Conservation (phyloP, 2,797 vertebrate genomes). For the Cirrhinus molitorella region DNA sequence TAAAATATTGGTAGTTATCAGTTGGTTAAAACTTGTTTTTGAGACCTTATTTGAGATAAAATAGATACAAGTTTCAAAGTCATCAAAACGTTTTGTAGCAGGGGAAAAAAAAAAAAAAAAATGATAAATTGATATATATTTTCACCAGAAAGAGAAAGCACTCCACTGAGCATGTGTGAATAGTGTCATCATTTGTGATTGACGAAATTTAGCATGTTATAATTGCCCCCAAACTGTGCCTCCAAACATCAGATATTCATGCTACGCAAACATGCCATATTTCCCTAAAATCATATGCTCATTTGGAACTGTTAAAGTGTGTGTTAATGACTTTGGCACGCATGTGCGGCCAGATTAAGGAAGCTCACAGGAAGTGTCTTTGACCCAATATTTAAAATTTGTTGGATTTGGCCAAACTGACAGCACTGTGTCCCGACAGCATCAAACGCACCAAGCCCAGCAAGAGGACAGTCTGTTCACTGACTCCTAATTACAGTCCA, state of each 20-base stretch:
- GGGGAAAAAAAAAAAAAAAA: no score
- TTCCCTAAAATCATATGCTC: conserved; percentile 39
- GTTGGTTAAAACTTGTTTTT: background rate
- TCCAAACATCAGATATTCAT: conserved; percentile 10
- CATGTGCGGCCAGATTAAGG: conserved; percentile 75
- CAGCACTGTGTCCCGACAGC: conserved; percentile 88
- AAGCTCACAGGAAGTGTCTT: conserved; percentile 86
- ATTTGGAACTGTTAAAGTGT: conserved; percentile 20
- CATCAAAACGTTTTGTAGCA: background rate
- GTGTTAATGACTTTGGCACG: conserved; percentile 58
- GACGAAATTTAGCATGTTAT: background rate
- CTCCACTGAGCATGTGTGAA: background rate
- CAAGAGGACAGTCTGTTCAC: conserved; percentile 90
- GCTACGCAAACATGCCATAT: conserved; percentile 28
- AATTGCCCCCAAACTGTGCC: background rate
- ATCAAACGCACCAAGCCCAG: conserved; percentile 88
- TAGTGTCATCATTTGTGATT: background rate
- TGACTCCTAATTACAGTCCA: conserved; percentile 91
- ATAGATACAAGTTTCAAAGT: background rate
- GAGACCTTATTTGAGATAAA: background rate
- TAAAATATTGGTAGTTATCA: background rate
- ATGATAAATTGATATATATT: no score
- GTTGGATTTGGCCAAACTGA: conserved; percentile 87
- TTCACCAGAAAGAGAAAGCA: background rate
- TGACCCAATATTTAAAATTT: conserved; percentile 82